phyloP scores from a whole-genome alignment of 1,140 invertebrate species.

The Papilio glaucus region DNA sequence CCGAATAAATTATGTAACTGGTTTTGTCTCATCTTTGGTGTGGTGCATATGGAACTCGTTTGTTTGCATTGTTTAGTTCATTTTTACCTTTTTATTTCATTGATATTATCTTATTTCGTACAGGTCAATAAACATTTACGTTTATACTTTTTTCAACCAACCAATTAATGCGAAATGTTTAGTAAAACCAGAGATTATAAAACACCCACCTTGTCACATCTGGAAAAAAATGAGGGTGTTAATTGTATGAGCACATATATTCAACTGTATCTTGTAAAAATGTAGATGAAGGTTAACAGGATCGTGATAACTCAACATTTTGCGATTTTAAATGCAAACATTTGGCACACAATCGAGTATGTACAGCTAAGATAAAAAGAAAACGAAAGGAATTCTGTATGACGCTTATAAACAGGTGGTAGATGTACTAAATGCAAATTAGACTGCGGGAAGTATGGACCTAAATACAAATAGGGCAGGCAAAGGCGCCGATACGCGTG shows the following conservation, averaged over 20 bases:
- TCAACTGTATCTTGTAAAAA: neutral
- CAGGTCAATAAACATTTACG: neutral
- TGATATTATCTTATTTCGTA: constrained; percentile 1
- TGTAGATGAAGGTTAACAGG: neutral
- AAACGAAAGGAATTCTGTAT: constrained; percentile 16
- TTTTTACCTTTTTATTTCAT: neutral
- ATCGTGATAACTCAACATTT: neutral
- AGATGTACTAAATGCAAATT: constrained; percentile 21
- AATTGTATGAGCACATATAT: neutral
- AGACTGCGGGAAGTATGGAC: neutral
- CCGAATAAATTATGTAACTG: constrained; percentile 28
- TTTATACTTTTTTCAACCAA: neutral
- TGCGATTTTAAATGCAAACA: neutral
- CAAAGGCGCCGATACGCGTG: constrained; percentile 32
- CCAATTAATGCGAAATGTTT: neutral
- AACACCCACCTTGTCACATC: neutral
- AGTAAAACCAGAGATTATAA: neutral
- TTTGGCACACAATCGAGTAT: constrained; percentile 5
- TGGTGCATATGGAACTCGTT: constrained; percentile 18
- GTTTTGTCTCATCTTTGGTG: constrained; percentile 36
- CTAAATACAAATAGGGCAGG: neutral
- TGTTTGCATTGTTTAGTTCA: neutral
- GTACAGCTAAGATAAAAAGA: constrained; percentile 1
- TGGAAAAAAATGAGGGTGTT: neutral
- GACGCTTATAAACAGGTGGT: constrained; percentile 28